phyloP scores from a whole-genome alignment of 2,113 vertebrate species.

The Echinops telfairi region DNA sequence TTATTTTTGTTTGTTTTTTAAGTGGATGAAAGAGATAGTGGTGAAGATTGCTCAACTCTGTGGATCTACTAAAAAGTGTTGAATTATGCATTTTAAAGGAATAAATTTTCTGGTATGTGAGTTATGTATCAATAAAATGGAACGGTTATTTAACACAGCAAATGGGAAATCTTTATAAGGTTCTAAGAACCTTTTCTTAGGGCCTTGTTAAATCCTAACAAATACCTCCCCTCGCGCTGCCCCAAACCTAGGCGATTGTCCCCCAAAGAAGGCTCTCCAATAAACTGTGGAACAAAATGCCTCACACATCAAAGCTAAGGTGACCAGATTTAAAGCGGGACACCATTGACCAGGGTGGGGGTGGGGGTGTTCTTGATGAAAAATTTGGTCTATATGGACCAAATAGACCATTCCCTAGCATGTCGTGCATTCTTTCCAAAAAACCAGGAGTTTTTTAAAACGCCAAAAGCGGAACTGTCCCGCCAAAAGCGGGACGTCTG shows the following conservation, averaged over 20 bases:
- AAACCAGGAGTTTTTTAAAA: no score
- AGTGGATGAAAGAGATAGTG: neutral
- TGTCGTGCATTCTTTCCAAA: no score
- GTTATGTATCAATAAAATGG: neutral
- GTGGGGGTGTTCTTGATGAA: no score
- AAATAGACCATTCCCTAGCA: no score
- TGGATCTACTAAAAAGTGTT: neutral
- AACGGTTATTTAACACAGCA: neutral
- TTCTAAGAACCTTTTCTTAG: constrained; percentile 43
- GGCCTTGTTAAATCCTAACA: constrained; percentile 45
- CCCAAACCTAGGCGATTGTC: neutral
- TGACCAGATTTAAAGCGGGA: no score
- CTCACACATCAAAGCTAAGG: neutral
- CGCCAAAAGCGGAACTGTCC: no score
- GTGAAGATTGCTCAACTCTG: neutral
- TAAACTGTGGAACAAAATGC: neutral
- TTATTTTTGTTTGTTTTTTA: neutral
- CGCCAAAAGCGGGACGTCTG: no score
- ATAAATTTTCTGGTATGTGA: constrained; percentile 36
- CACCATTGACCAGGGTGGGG: no score
- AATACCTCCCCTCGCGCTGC: neutral
- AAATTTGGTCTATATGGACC: no score
- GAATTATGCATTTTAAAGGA: neutral
- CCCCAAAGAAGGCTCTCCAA: neutral
- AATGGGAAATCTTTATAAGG: neutral